Base-by-base conservation (phyloP, 1,140 invertebrate species). In the Drosophila sproati region DNA sequence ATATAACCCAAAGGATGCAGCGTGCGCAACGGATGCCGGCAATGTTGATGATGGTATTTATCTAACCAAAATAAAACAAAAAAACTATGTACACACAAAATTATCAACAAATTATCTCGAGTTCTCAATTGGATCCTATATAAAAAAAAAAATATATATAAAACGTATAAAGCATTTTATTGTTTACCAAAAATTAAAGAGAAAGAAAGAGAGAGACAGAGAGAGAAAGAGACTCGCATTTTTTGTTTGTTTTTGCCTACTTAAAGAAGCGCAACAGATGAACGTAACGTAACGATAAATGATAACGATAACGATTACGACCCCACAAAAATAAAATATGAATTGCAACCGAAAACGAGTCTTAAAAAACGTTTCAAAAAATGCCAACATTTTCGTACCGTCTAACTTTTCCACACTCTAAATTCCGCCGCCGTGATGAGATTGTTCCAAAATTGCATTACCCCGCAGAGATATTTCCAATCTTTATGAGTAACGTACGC, bases 11-110 rank as follows among this genome's bases (percentile, higher is more conserved):
- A 72, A 55, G 77, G 80, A 83, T 66, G 78, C 54, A 82, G 75
- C 74, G 51, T 77, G 67, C 59, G 69, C 63, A 71, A 63, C 62
- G 77, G 80, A 89, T 71, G 75, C 67, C 52, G 71, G 47, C 60
- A 48, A 51, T 80, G 77, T 78, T 87, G 89, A 78, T 82, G 91
- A 92, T 92, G 91, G 91, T 92, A 92, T 92, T 92, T 92, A 92
- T 92, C 91, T 86, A 91, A 91, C 82, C 85, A 88, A 91, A 91
- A 85, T 77, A 91, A 89, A 82, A 48, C 83, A 78, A 74, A 77
- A 83, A 77, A 76, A 89, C 75, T 91, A 71, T 90, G 78, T 75
- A 86, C 82, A 91, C 88, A 91, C 82, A 82, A 90, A 91, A 89
- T 86, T 86, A 70, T 80, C 74, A 82, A 81, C 73, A 85, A 83